Evolutionary conservation across 1,140 invertebrate species (phyloP).

Genomic region (Drosophila willistoni): DNA sequence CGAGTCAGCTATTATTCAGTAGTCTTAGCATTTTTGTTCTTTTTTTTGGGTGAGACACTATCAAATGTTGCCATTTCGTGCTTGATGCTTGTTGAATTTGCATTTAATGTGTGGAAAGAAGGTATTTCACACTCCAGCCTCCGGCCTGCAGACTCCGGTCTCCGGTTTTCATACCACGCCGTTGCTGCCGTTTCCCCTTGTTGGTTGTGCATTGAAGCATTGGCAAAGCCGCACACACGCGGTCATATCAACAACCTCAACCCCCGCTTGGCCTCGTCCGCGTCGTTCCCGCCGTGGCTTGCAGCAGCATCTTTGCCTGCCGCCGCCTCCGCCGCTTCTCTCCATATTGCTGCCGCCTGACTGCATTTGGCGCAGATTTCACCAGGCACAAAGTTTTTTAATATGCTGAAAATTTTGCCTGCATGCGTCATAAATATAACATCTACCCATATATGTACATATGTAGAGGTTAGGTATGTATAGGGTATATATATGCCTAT

Average conservation of each 20-base stretch:
- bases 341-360: neutral
- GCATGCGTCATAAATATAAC: constrained; percentile 41
- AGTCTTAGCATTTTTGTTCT: too few species aligned
- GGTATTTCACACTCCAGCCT: constrained; percentile 9
- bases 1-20: too few species aligned
- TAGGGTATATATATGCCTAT: constrained; percentile 12
- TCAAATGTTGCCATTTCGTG: constrained; percentile 25
- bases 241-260: constrained; percentile 42
- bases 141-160: neutral
- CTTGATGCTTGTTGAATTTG: constrained; percentile 43
- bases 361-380: constrained; percentile 50
- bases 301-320: constrained; percentile 6
- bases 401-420: constrained; percentile 51
- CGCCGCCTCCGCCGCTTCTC: too few species aligned
- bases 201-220: constrained; percentile 46
- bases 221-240: constrained; percentile 49
- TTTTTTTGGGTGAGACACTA: neutral
- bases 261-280: neutral
- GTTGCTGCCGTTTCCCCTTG: constrained; percentile 17
- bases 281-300: neutral
- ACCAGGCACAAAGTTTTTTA: constrained; percentile 58
- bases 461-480: neutral
- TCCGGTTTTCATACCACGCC: neutral
- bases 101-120: constrained; percentile 41
- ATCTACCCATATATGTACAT: neutral